A percentile compares a stretch with the other conserved stretches of the same genome.
Conservation (phyloP, 2,888 invertebrate species). For the Sinopyrophorus schimmeli region DNA sequence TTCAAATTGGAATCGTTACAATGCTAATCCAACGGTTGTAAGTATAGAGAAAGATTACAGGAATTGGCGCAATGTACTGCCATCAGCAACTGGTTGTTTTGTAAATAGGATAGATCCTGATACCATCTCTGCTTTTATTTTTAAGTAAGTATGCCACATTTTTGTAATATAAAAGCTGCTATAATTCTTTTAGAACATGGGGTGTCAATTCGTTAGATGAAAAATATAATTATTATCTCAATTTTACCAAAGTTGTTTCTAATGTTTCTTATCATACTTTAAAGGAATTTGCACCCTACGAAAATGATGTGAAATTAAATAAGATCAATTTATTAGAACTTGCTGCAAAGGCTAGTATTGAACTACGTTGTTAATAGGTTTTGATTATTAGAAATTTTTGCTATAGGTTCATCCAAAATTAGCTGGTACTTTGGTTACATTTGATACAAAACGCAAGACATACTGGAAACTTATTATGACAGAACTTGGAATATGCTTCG, state of each 20-base stretch:
- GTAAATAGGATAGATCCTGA: conserved; percentile 51
- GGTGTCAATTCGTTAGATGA: conserved; percentile 51
- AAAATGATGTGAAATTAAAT: conserved; percentile 53
- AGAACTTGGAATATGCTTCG: conserved; percentile 67
- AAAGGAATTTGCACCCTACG: conserved; percentile 50
- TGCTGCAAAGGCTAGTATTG: conserved; percentile 53
- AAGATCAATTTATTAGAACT: conserved; percentile 55
- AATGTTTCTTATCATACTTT: conserved; percentile 56
- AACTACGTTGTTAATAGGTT: neutral
- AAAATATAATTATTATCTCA: conserved; percentile 56
- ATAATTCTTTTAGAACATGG: conserved; percentile 50
- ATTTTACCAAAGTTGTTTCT: conserved; percentile 55
- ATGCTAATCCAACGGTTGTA: conserved; percentile 65
- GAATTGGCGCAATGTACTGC: conserved; percentile 63
- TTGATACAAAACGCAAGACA: conserved; percentile 49
- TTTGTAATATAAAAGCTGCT: neutral
- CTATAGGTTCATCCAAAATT: conserved; percentile 58
- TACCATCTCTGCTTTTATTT: no score
- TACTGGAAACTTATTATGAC: conserved; percentile 63
- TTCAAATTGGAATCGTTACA: conserved; percentile 60
- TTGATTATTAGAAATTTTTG: neutral
- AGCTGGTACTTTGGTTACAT: conserved; percentile 57
- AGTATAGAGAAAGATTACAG: conserved; percentile 66
- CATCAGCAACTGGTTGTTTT: conserved; percentile 62
- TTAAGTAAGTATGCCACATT: no score